These are phyloP conservation scores for Euschistus heros DNA, from an alignment of 1,140 invertebrate genomes.

Conservation along the genomic window DNA sequence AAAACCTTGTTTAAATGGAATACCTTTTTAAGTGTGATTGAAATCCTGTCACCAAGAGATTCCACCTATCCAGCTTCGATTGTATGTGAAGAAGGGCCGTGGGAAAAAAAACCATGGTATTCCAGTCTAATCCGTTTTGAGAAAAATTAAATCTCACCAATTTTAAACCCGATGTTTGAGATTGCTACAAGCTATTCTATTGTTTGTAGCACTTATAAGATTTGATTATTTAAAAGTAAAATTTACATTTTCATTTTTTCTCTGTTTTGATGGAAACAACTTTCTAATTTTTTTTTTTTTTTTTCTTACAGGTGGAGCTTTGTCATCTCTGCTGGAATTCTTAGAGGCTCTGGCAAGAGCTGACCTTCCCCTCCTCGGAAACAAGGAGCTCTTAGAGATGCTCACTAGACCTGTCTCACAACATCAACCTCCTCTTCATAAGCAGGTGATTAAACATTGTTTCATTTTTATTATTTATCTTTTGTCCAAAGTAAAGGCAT, in stretches of 20 bases:
- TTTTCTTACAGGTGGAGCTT: constrained; percentile 54
- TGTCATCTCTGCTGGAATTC: constrained; percentile 82
- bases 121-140: too few species aligned
- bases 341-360: constrained; percentile 79
- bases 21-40: too few species aligned
- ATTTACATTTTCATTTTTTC: neutral
- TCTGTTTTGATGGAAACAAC: neutral
- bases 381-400: constrained; percentile 64
- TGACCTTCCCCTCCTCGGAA: constrained; percentile 64
- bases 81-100: too few species aligned
- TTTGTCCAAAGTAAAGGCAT: too few species aligned
- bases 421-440: constrained; percentile 28
- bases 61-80: too few species aligned
- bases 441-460: constrained; percentile 27
- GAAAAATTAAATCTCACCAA: too few species aligned
- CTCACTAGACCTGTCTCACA: constrained; percentile 50
- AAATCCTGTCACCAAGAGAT: too few species aligned
- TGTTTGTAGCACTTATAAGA: neutral
- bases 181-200: too few species aligned
- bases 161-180: too few species aligned
- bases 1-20: too few species aligned
- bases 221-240: neutral
- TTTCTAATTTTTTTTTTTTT: neutral
- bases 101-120: too few species aligned
- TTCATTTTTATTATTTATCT: too few species aligned